Conservation (phyloP, 2,113 vertebrate species). For the human region GRCh38 chr12:25803001-25803500, state of each 20-base stretch:
- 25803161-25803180: not conserved
- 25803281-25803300: slow-evolving; percentile 66
- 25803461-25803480: too few species aligned
- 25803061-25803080: not conserved
- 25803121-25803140: not conserved
- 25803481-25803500: too few species aligned
- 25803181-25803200: not conserved
- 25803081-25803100: not conserved
- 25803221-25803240: not conserved
- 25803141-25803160: not conserved
- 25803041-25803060: not conserved
- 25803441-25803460: too few species aligned
- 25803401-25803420: too few species aligned
- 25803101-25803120: not conserved
- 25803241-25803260: not conserved
- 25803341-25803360: too few species aligned
- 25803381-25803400: too few species aligned
- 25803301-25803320: slow-evolving; percentile 79
- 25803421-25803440: too few species aligned
- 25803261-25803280: not conserved
- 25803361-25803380: too few species aligned
- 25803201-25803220: not conserved
- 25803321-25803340: too few species aligned
- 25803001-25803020: not conserved
- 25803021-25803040: not conserved